Base-by-base conservation (phyloP, 2,113 vertebrate species). In the Smithornis capensis region DNA sequence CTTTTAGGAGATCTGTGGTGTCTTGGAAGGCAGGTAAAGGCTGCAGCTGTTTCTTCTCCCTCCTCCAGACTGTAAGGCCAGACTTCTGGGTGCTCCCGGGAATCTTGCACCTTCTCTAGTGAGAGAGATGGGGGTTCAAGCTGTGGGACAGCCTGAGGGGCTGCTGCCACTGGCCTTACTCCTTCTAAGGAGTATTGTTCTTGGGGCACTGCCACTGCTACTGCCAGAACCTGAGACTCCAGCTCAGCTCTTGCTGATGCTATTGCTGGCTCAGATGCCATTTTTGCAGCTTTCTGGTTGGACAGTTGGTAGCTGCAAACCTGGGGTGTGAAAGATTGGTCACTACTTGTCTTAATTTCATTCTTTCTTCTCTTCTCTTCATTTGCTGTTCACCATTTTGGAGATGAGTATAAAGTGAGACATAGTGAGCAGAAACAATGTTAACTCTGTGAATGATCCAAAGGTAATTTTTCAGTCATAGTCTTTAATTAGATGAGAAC, bases 131-230 rank as follows among this genome's bases (percentile, higher is more conserved):
- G 56, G 56, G 64, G 53, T 82, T 45, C n/a, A 8, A 38, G 60
- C 28, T 55, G 47, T 28, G 71, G 89, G 53, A n/a, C 44, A 62
- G 87, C 60, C 69, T 0, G 1, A 60, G 40, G 42, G 22, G 80
- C 68, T 78, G 76, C 83, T 84, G 76, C 83, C 67, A 60, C 67
- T 53, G 56, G 56, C 76, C 57, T 80, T 53, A 10, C n/a, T 90
- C 94, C 37, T 80, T 50, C 37, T 1, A 4, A 63, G 44, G 44
- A 45, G 35, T 70, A 40, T 70, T 95, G 78, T 57, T 95, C 50
- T 77, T 97, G 94, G 87, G 88, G 79, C 79, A 12, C 69, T 90
- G 95, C 84, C 77, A 92, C 74, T 57, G 83, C 91, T 94, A 29
- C 89, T 95, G 94, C 78, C 81, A 90, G 83, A 55, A 49, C n/a